Conservation (phyloP, 1,140 invertebrate species). For the Drosophila ananassae region DNA sequence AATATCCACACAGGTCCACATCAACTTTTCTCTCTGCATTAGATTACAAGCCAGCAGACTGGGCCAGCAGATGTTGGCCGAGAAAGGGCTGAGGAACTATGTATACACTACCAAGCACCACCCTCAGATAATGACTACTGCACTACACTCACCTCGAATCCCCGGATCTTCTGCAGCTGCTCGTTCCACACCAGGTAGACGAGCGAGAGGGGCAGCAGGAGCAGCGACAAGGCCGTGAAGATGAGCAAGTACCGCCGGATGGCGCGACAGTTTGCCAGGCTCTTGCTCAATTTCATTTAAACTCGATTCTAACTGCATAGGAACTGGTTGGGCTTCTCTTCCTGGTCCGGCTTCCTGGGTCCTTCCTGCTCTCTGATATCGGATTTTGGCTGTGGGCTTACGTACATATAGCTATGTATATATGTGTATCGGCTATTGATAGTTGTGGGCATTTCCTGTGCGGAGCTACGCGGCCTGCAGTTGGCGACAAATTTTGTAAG, state of each 20-base stretch:
- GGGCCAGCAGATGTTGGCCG: constrained; percentile 31
- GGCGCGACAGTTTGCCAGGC: constrained; percentile 80
- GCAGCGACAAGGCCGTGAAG: constrained; percentile 78
- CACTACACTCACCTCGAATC: constrained; percentile 78
- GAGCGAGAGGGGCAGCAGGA: constrained; percentile 74
- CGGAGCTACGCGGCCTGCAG: constrained; percentile 63
- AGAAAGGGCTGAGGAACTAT: constrained; percentile 16
- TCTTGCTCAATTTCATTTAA: constrained; percentile 83
- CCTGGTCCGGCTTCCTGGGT: constrained; percentile 14
- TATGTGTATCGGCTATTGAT: constrained; percentile 38
- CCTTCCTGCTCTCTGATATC: constrained; percentile 9
- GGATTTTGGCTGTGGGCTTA: constrained; percentile 19
- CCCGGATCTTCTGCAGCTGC: constrained; percentile 82
- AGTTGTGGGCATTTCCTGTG: constrained; percentile 41
- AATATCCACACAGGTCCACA: neutral
- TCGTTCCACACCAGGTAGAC: constrained; percentile 82
- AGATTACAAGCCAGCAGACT: constrained; percentile 15
- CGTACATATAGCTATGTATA: constrained; percentile 1
- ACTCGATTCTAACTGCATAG: constrained; percentile 68
- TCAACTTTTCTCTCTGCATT: constrained; percentile 12
- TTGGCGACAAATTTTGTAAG: constrained; percentile 75
- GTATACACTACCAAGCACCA: constrained; percentile 14
- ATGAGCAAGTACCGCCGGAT: constrained; percentile 83
- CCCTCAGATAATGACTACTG: neutral
- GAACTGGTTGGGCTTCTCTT: constrained; percentile 55